Percentiles rank a stretch among this genome's conserved stretches.
These are phyloP conservation scores for Papilio dardanus DNA, from an alignment of 1,140 invertebrate species.

Conservation along the genomic window DNA sequence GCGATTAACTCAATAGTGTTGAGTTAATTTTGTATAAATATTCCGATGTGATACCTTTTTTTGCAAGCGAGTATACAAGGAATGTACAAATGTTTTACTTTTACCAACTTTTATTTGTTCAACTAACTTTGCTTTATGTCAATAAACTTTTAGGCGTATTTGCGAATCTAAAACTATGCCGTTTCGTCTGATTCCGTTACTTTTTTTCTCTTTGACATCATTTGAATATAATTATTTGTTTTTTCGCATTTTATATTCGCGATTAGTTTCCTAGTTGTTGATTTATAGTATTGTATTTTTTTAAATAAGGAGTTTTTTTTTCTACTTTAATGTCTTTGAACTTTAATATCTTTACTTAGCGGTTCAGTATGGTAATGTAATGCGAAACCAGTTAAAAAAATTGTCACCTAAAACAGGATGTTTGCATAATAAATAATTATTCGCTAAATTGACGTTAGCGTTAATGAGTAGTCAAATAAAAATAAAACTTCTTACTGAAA, in stretches of 20 bases:
- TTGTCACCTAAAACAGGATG: conserved; percentile 5
- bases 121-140: conserved; percentile 5
- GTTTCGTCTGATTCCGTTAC: background rate
- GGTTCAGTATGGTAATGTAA: background rate
- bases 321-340: conserved; percentile 6
- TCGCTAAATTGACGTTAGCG: background rate
- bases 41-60: background rate
- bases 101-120: conserved; percentile 26
- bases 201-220: background rate
- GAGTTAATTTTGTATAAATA: background rate
- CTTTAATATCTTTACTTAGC: background rate
- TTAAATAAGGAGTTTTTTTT: background rate
- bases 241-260: background rate
- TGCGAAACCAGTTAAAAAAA: no score
- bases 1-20: background rate
- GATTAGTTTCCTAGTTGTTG: background rate
- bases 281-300: background rate
- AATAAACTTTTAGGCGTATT: conserved; percentile 11
- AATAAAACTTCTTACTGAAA: no score
- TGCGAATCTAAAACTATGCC: conserved; percentile 20
- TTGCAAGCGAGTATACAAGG: background rate
- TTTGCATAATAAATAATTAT: background rate
- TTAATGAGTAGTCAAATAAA: background rate
- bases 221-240: background rate
- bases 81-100: conserved; percentile 27